Base-by-base conservation (phyloP, 2,888 invertebrate genomes). In the Hemithea aestivaria region DNA sequence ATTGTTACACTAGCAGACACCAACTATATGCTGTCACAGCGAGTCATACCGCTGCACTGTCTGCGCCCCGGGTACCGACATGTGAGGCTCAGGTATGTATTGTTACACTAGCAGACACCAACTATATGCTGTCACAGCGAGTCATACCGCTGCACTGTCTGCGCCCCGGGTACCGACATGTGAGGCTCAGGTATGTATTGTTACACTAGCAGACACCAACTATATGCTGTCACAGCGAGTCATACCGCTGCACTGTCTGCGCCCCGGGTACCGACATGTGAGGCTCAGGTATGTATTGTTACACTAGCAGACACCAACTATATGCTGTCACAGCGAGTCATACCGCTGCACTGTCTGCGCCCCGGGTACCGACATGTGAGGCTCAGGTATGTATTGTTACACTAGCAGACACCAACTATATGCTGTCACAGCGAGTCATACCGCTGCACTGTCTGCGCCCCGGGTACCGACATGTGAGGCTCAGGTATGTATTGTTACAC, bases 321-420 rank as follows among this genome's bases (percentile, higher is more conserved):
- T 58, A 88, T 95, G 57, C 87, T 96, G 12, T 94, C 95, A 0
- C 98, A 98, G 67, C 84, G 97, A 12, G 95, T 97, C 0, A 90
- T 98, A 42, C 96, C 97, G 0, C 82, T 98, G 12, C 93, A 93
- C 62, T 93, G 94, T 56, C 87, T 98, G 8, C 83, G 94, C 36
- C 94, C 96, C 0, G 97, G 97, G 6, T 98, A 97, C 73, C 87
- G 97, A 1, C 97, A 97, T 65, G 91, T 97, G 0, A 87, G 96
- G 11, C 81, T 98, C 25, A 89, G 96, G 58, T 87, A 8, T 62
- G 60, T 40, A 32, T n/a, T n/a, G n/a, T n/a, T n/a, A n/a, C n/a
- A n/a, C n/a, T n/a, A n/a, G 92, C 94, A 0, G 92, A 91, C 7
- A 95, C 94, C 0, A 96, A 94, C 69, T 96, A 96, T 58, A 88